Base-by-base conservation (phyloP, 92 coral and sea anemone species). In the Porites rus region DNA sequence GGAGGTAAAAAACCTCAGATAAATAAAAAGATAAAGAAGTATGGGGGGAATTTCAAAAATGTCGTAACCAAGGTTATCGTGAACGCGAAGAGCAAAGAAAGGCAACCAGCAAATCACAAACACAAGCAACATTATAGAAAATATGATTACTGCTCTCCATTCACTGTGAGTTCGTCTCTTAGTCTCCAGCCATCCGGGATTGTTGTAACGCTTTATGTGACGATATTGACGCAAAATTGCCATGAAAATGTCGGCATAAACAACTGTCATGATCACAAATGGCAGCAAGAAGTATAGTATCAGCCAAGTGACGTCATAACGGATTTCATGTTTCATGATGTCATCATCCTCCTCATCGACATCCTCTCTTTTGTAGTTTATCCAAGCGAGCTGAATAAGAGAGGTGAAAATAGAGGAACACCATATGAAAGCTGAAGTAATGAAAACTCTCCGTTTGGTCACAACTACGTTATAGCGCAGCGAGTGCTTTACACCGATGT, bases 391-490 rank as follows among this genome's bases (percentile, higher is more conserved):
- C 75, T 92, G 94, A 20, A 92, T 76, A 12, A 92, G 78, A 6
- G 90, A 88, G 14, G 72, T 66, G 75, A 87, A 71, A 20, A 88
- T 20, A 4, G 94, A 88, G 14, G 84, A 53, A 76, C 75, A 7
- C 94, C 94, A 92, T 10, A 87, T 81, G 65, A 69, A 21, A 0
- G 63, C 81, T 9, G 87, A 69, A 51, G 66, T 18, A 8, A 88
- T 38, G 13, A 53, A 14, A 52, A 81, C 90, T 58, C 94, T 88
- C 53, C 66, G 28, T 51, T 65, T 84, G 20, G 94, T 92, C 4
- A 92, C 94, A 52, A 92, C 65, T 62, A 86, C 83, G 50, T 92
- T 84, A 78, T 92, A 92, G 54, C 94, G 92, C 16, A 92, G 90
- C 0, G 94, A 85, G 90, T 92, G 86, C 59, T 88, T 84, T 51